Conservation (phyloP, 2,113 vertebrate genomes). For the Sarotherodon lohbergeri region DNA sequence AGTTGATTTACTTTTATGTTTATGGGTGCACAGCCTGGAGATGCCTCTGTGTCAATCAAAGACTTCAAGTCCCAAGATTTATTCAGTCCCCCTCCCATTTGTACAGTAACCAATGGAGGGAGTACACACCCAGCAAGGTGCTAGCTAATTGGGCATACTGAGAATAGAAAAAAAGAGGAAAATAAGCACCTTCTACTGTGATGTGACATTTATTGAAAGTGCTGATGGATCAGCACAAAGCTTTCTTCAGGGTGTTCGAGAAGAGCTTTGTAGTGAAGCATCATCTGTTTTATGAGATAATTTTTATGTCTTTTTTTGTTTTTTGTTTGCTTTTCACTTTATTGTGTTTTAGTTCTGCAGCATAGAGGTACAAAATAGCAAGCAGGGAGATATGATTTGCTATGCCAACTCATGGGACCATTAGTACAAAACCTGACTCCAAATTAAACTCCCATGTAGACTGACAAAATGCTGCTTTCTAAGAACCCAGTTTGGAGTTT, state of each 20-base stretch:
- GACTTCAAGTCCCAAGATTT: slow-evolving; percentile 14
- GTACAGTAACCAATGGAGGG: slow-evolving; percentile 36
- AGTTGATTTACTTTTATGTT: not conserved
- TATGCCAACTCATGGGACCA: not conserved
- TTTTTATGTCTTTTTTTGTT: not conserved
- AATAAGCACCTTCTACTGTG: slow-evolving; percentile 18
- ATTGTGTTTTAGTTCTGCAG: not conserved
- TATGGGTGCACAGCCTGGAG: slow-evolving; percentile 11
- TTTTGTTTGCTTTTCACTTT: not conserved
- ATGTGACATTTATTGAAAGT: slow-evolving; percentile 43
- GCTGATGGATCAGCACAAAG: slow-evolving; percentile 39
- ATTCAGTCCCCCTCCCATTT: slow-evolving; percentile 17
- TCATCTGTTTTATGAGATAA: slow-evolving; percentile 1
- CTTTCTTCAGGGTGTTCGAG: not conserved
- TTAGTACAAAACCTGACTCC: not conserved
- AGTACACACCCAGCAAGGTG: slow-evolving; percentile 20
- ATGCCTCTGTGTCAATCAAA: slow-evolving; percentile 37
- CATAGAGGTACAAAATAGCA: not conserved
- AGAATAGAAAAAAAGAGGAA: slow-evolving; percentile 12
- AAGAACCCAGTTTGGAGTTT: not conserved
- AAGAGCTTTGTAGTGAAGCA: slow-evolving; percentile 14
- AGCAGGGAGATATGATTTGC: not conserved
- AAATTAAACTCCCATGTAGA: not conserved
- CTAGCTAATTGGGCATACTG: slow-evolving; percentile 49
- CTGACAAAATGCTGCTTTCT: not conserved